Conservation (phyloP, 1,140 invertebrate genomes). For the Zelostemma sp. region DNA sequence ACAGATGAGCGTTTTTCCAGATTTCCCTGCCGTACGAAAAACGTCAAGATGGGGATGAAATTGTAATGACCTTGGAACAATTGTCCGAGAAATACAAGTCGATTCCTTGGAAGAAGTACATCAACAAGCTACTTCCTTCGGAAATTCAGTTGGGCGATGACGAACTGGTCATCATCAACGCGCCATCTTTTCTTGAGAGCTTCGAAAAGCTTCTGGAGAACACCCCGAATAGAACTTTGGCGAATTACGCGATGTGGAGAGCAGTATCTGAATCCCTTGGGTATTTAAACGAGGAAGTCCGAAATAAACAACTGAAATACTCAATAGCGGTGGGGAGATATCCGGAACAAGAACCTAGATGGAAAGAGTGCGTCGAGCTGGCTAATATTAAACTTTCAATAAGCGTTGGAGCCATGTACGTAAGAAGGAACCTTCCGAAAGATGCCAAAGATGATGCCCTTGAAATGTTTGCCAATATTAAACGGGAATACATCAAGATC, state of each 20-base stretch:
- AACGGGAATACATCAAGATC: slow-evolving; percentile 72
- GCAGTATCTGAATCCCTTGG: slow-evolving; percentile 79
- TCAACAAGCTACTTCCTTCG: slow-evolving; percentile 80
- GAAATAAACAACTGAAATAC: slow-evolving; percentile 79
- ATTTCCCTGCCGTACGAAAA: no score
- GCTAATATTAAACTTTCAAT: slow-evolving; percentile 80
- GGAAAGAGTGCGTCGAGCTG: slow-evolving; percentile 87
- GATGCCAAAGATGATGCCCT: slow-evolving; percentile 71
- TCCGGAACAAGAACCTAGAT: slow-evolving; percentile 73
- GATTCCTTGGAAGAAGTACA: slow-evolving; percentile 85
- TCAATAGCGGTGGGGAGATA: slow-evolving; percentile 82
- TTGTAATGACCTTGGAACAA: slow-evolving; percentile 88
- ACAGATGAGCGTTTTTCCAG: no score
- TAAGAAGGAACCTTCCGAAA: slow-evolving; percentile 72
- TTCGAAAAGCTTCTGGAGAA: slow-evolving; percentile 73
- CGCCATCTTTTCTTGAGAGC: slow-evolving; percentile 80
- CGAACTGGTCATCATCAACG: slow-evolving; percentile 85
- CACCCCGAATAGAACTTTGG: slow-evolving; percentile 75
- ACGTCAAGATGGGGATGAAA: no score
- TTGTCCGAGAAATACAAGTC: slow-evolving; percentile 69
- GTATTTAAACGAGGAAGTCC: slow-evolving; percentile 80
- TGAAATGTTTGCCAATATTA: slow-evolving; percentile 78
- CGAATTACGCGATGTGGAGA: slow-evolving; percentile 79
- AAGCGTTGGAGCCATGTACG: slow-evolving; percentile 74
- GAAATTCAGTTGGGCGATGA: slow-evolving; percentile 74